Evolutionary conservation across 2,113 vertebrate genomes (phyloP).

Genomic region (Psephotus haematonotus): DNA sequence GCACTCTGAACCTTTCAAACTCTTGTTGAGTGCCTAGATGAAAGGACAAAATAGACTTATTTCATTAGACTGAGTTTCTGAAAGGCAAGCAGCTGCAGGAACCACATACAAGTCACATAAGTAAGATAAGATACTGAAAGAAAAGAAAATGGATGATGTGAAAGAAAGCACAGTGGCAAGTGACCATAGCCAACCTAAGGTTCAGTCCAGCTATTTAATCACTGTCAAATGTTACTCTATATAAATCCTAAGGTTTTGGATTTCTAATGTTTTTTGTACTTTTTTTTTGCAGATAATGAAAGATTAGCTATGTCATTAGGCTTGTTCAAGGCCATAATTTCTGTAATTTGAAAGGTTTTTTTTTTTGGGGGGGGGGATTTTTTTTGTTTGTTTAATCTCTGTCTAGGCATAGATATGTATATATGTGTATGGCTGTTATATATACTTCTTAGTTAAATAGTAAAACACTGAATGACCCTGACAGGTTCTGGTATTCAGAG

Average conservation of each 20-base stretch:
- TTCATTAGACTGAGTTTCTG: background rate
- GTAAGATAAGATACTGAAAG: background rate
- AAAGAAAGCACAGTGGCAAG: background rate
- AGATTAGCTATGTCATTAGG: background rate
- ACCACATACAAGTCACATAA: background rate
- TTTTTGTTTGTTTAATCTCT: no score
- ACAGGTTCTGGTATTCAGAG: background rate
- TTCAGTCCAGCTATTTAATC: background rate
- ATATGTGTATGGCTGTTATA: background rate
- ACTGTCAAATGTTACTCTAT: background rate
- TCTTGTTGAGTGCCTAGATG: background rate
- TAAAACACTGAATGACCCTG: background rate
- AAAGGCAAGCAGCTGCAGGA: background rate
- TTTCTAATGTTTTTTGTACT: background rate
- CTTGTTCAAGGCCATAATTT: background rate
- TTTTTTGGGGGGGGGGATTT: no score
- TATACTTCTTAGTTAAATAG: background rate
- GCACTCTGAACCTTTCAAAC: background rate
- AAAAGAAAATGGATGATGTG: background rate
- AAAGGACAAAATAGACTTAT: background rate
- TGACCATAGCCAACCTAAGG: rapidly evolving
- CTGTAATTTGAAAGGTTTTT: background rate
- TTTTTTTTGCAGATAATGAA: background rate
- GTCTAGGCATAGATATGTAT: background rate
- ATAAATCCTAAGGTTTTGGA: background rate